Percentiles rank a stretch among this genome's conserved stretches.
phyloP scores from a whole-genome alignment of 2,113 vertebrate genomes.

The Nematolebias whitei region DNA sequence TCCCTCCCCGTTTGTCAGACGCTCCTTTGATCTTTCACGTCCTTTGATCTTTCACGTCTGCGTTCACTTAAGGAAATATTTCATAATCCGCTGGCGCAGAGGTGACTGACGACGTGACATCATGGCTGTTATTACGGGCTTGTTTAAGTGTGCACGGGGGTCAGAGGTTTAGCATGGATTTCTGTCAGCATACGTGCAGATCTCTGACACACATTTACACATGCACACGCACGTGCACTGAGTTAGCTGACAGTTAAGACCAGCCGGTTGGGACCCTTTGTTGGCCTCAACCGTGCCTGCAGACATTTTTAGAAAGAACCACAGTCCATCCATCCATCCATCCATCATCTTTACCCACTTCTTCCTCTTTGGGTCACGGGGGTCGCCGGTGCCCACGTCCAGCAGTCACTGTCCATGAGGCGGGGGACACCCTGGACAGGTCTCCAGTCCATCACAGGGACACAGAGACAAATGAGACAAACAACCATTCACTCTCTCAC shows the following conservation, averaged over 20 bases:
- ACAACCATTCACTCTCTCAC: too few species aligned
- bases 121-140: conserved; percentile 21
- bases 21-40: conserved; percentile 26
- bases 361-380: too few species aligned
- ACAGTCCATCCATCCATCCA: too few species aligned
- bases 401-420: too few species aligned
- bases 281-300: too few species aligned
- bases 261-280: conserved; percentile 11
- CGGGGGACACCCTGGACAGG: too few species aligned
- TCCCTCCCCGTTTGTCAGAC: conserved; percentile 31
- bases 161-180: conserved; percentile 12
- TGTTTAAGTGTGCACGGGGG: not conserved
- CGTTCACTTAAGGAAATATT: conserved; percentile 32
- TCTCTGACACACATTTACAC: not conserved
- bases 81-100: conserved; percentile 18
- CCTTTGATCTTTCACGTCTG: conserved; percentile 32
- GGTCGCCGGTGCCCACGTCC: too few species aligned
- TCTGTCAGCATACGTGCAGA: conserved; percentile 6
- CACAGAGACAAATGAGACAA: too few species aligned
- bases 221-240: not conserved
- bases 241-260: conserved; percentile 20
- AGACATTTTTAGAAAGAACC: too few species aligned
- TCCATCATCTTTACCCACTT: too few species aligned
- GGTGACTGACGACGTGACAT: conserved; percentile 19
- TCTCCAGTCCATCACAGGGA: too few species aligned